These are phyloP conservation scores for Thalassarche chlororhynchos DNA, from an alignment of 2,113 vertebrate species.

Conservation along the genomic window DNA sequence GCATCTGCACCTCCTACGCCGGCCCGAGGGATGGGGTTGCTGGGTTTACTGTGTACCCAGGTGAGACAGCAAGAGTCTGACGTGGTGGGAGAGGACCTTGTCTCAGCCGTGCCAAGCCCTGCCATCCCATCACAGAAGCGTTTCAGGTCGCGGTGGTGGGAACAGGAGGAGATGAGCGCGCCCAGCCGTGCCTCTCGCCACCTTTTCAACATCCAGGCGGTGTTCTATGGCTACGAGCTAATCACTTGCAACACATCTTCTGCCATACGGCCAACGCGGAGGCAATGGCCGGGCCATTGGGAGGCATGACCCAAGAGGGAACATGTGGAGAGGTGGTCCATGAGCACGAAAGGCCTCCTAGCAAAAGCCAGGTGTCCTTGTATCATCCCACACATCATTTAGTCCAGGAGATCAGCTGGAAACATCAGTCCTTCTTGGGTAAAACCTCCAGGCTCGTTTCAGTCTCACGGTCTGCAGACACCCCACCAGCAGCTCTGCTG, in stretches of 20 bases:
- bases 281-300: fast-evolving
- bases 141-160: not conserved
- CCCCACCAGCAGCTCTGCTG: not conserved
- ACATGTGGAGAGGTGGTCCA: not conserved
- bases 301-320: not conserved
- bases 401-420: not conserved
- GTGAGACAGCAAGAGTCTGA: not conserved
- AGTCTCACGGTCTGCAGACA: not conserved
- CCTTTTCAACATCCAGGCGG: not conserved
- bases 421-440: not conserved
- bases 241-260: not conserved
- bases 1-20: not conserved
- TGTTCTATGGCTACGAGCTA: not conserved
- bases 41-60: not conserved
- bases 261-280: not conserved
- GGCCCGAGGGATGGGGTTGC: fast-evolving
- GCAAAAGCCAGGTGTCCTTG: not conserved
- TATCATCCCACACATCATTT: not conserved
- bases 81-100: not conserved
- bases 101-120: not conserved
- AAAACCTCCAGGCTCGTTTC: not conserved
- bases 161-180: not conserved
- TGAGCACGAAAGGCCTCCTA: not conserved
- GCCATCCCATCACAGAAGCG: not conserved
- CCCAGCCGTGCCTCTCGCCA: not conserved